These are phyloP conservation scores for Capitella teleta DNA, from an alignment of 1,140 invertebrate genomes.

Conservation along the genomic window DNA sequence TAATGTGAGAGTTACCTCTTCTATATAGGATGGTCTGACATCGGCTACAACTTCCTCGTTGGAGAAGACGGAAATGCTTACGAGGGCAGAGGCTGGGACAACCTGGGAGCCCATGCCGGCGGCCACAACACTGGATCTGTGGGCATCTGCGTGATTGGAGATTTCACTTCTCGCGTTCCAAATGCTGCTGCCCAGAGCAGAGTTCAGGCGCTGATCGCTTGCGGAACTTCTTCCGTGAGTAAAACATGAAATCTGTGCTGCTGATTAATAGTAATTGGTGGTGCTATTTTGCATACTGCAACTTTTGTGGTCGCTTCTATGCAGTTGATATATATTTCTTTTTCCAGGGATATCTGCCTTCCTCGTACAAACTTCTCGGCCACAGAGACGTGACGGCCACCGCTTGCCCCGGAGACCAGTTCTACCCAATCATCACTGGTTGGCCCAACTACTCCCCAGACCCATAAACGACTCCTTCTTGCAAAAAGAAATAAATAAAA, in stretches of 20 bases:
- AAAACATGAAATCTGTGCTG: no score
- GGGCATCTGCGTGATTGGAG: constrained; percentile 23
- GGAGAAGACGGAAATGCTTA: constrained; percentile 66
- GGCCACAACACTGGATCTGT: constrained; percentile 3
- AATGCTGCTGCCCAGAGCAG: constrained; percentile 39
- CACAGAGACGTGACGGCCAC: constrained; percentile 43
- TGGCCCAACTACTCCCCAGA: neutral
- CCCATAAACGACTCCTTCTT: no score
- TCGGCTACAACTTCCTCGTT: constrained; percentile 61
- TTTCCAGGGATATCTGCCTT: constrained; percentile 25
- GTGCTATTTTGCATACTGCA: no score
- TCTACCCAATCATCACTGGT: constrained; percentile 34
- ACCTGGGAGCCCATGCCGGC: constrained; percentile 28
- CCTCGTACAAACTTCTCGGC: constrained; percentile 42
- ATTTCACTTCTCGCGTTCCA: constrained; percentile 25
- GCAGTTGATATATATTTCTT: neutral
- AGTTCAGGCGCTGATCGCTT: constrained; percentile 37
- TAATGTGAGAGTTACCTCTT: neutral
- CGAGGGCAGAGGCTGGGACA: constrained; percentile 61
- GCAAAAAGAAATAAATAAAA: no score
- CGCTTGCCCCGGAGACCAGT: constrained; percentile 43
- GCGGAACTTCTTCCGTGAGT: constrained; percentile 26
- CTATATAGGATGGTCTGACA: constrained; percentile 52
- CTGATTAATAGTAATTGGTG: no score
- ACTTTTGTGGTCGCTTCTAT: no score